Evolutionary conservation across 2,113 vertebrate genomes (phyloP).

Genomic region (Mixornis gularis): DNA sequence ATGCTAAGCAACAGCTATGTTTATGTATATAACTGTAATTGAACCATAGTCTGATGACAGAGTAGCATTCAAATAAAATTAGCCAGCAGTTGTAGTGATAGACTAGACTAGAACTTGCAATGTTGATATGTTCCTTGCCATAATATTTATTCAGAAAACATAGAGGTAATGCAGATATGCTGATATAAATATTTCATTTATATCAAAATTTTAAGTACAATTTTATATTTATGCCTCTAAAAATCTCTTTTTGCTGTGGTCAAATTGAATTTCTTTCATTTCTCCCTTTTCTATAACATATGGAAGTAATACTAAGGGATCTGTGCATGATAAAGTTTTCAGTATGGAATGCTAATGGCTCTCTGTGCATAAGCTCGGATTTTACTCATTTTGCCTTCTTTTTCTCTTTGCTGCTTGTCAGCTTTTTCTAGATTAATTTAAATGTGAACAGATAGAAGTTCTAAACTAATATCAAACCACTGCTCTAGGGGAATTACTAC

Average conservation of each 20-base stretch:
- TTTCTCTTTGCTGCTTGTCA: not conserved
- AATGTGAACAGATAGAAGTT: not conserved
- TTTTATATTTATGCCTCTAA: not conserved
- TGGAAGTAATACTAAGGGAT: not conserved
- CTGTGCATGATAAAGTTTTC: not conserved
- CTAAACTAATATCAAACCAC: not conserved
- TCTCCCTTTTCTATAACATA: not conserved
- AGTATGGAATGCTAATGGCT: not conserved
- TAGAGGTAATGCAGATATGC: not conserved
- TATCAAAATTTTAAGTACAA: not conserved
- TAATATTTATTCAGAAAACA: constrained; percentile 33
- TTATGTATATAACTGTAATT: constrained; percentile 32
- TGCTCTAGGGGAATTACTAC: not conserved
- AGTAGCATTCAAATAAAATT: constrained; percentile 29
- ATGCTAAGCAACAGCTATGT: constrained; percentile 20
- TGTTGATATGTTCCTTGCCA: not conserved
- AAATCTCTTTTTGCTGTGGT: not conserved
- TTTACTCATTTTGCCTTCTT: not conserved
- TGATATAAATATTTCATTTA: not conserved
- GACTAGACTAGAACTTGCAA: not conserved
- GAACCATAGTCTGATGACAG: constrained; percentile 11
- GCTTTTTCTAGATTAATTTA: not conserved
- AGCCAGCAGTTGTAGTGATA: constrained; percentile 13
- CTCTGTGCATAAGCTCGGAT: not conserved
- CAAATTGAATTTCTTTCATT: constrained; percentile 17